Evolutionary conservation across 53 echinoderm and acorn worm species (phyloP), one percentile per base, ranked within the genome.

Genomic region (Apostichopus leukothele): DNA sequence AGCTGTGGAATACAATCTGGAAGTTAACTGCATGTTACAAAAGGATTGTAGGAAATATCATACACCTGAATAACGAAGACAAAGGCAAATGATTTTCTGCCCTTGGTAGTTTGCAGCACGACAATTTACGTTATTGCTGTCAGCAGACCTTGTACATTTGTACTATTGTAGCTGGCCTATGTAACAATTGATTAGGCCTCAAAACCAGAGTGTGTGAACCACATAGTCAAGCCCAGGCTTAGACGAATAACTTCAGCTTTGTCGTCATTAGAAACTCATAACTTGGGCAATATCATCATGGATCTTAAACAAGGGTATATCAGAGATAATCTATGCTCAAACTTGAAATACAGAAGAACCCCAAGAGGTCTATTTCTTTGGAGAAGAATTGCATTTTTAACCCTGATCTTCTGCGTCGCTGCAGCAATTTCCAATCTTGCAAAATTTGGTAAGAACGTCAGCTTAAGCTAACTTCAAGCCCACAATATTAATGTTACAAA

Each of bases 311-410:
- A 81, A 81, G 81, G n/a, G 25, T 54, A 55, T 18, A 81, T 54
- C 53, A 81, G 19, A 20, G 81, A 55, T 6, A 57, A 81, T 22
- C 81, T 81, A 51, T 81, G 81, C 81, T 54, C 60, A 7, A 81
- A 81, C 81, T 20, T 81, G 22, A 81, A 81, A 51, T 81, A 81
- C 81, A 81, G 59, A 59, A 81, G 55, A 54, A n/a, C 81, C 54
- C 16, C 55, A 4, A 81, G 81, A 14, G 81, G 81, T 22, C 10
- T 59, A 55, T 54, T 55, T 25, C 81, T 81, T 81, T 81, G 81
- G 81, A 81, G 81, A 21, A 81, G 55, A 59, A 81, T 81, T 18
- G 54, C 59, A 18, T 81, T 81, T 81, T 54, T 81, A 22, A 81
- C 81, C 20, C 19, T 81, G 55, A 18, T 81, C 23, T 81, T 81